These are phyloP conservation scores for Dicrurus megarhynchus DNA, from an alignment of 2,113 vertebrate species.

Conservation along the genomic window DNA sequence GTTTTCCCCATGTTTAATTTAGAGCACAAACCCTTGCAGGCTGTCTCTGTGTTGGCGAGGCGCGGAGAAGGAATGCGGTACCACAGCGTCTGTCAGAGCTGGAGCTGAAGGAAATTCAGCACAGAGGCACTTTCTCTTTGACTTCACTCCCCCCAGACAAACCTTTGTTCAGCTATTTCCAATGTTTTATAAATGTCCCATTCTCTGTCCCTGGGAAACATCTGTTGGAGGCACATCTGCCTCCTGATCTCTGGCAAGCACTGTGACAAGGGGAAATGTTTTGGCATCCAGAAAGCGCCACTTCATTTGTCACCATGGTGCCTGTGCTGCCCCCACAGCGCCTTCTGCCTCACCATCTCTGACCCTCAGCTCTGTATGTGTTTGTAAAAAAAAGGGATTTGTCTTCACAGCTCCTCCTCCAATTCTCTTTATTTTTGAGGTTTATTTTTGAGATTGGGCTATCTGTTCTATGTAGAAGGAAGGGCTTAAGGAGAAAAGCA, in stretches of 20 bases:
- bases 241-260: background rate
- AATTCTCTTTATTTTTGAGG: background rate
- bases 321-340: background rate
- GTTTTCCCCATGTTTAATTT: background rate
- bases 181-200: background rate
- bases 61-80: accelerated
- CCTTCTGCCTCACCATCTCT: background rate
- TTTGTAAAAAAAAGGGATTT: background rate
- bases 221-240: background rate
- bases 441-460: background rate
- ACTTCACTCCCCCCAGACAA: background rate
- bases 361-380: background rate
- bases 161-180: background rate
- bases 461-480: background rate
- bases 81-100: background rate
- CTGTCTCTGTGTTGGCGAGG: accelerated
- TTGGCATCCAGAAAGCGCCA: background rate
- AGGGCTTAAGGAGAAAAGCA: background rate
- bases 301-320: background rate
- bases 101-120: background rate
- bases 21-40: background rate
- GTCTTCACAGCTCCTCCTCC: background rate
- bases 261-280: background rate
- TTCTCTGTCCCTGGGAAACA: background rate
- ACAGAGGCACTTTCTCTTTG: background rate